Evolutionary conservation across 2,113 vertebrate species (phyloP), one percentile per base, ranked within the genome.

Genomic region (Sisor rabdophorus): DNA sequence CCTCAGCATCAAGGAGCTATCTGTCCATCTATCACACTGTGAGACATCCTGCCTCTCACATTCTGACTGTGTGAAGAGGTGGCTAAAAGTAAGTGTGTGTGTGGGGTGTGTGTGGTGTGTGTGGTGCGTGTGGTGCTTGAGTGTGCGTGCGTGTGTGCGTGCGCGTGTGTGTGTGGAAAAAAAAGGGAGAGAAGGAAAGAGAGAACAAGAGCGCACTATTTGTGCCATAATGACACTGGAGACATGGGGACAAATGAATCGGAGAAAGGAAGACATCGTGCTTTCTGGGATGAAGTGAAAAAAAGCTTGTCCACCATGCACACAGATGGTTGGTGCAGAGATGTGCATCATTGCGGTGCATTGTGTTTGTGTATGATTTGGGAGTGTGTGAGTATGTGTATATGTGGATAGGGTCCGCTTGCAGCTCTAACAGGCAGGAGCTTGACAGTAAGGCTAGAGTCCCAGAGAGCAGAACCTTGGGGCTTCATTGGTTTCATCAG

Each of bases 21-120:
- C 89, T 90, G 89, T 91, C 86, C 86, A 89, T 89, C 88, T 90
- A 90, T 88, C 87, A 87, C 86, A 60, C 83, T 63, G 73, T 67
- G 75, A 81, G 80, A 85, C 81, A 84, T 81, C 50, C 50, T 74
- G 40, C 56, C 84, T 60, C 84, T 80, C 83, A 80, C 79, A 58
- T 80, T 2, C 1, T 17, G 79, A 47, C 48, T 50, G 65, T 44
- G 67, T 79, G 72, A 63, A 53, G 26, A 50, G 7, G 64, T 73
- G 53, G 59, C 20, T 24, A 48, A 63, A 48, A 6, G 63, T 36
- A 7, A 9, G 40, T 24, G 26, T 65, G 60, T 10, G 80, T 67
- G 73, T 56, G n/a, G 32, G 60, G 36, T 44, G 32, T 36, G 32
- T 3, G 32, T 24, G 26, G 73, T 56, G 30, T 65, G 36, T 36